Percentiles rank a stretch among this genome's conserved stretches.
These are phyloP conservation scores for Apogon talboti DNA, from an alignment of 2,797 vertebrate species.

Conservation along the genomic window DNA sequence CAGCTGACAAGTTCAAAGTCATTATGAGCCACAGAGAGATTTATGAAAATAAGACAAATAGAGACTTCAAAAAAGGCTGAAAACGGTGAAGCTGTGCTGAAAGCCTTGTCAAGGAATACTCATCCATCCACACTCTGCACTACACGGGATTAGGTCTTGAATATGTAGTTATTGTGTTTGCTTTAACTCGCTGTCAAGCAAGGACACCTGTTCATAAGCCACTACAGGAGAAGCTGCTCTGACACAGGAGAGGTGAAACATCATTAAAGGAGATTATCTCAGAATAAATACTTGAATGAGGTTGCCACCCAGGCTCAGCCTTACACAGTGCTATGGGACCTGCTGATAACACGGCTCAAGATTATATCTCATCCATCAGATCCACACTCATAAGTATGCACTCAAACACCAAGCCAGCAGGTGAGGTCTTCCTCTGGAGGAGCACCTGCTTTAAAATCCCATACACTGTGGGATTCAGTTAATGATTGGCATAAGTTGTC, in stretches of 20 bases:
- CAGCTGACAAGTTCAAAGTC: no score
- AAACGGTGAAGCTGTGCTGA: neutral
- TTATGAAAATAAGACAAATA: neutral
- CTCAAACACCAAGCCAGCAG: slow-evolving; percentile 39
- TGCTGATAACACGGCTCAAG: slow-evolving; percentile 53
- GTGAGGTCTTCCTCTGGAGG: slow-evolving; percentile 42
- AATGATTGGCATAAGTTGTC: slow-evolving; percentile 60
- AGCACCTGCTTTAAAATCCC: slow-evolving; percentile 40
- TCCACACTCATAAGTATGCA: slow-evolving; percentile 36
- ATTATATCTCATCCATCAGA: slow-evolving; percentile 60
- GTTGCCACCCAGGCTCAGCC: slow-evolving; percentile 41
- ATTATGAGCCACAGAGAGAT: neutral
- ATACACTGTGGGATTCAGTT: slow-evolving; percentile 15
- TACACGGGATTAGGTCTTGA: slow-evolving; percentile 35
- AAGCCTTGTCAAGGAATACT: neutral
- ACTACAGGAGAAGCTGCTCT: slow-evolving; percentile 27
- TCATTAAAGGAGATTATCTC: slow-evolving; percentile 78
- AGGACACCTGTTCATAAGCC: slow-evolving; percentile 62
- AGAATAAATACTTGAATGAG: slow-evolving; percentile 62
- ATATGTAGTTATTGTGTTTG: slow-evolving; percentile 36
- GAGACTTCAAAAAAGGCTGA: neutral
- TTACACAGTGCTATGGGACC: slow-evolving; percentile 32
- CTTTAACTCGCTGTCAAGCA: slow-evolving; percentile 14
- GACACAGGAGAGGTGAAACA: slow-evolving; percentile 58
- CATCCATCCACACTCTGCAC: neutral